These are phyloP conservation scores for Aethina tumida DNA, from an alignment of 1,140 invertebrate species.

Conservation along the genomic window DNA sequence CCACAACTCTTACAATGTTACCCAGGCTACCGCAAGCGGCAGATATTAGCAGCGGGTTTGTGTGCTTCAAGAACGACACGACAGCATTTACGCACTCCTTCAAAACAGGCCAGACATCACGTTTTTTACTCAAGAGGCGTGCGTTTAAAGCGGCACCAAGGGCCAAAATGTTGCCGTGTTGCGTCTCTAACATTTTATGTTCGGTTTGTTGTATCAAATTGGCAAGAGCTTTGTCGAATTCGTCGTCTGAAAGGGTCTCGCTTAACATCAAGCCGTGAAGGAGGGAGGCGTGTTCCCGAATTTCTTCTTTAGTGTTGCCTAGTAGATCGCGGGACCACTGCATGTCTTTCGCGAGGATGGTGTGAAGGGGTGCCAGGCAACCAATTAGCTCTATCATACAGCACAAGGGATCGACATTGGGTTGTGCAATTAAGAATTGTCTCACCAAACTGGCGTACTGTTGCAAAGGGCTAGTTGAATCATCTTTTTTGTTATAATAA, in stretches of 20 bases:
- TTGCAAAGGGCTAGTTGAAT: constrained; percentile 44
- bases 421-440: constrained; percentile 48
- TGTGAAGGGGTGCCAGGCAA: constrained; percentile 42
- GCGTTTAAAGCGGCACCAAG: constrained; percentile 58
- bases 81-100: constrained; percentile 6
- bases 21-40: constrained; percentile 58
- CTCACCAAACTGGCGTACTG: constrained; percentile 57
- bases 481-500: constrained; percentile 36
- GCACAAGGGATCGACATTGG: constrained; percentile 53
- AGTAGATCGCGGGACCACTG: constrained; percentile 55
- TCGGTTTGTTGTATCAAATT: constrained; percentile 43
- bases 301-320: constrained; percentile 60
- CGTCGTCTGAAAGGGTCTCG: constrained; percentile 37
- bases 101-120: not conserved
- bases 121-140: constrained; percentile 28
- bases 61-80: constrained; percentile 49
- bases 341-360: constrained; percentile 31
- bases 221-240: constrained; percentile 45
- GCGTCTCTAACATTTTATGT: constrained; percentile 54
- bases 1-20: constrained; percentile 52
- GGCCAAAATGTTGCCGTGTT: constrained; percentile 62
- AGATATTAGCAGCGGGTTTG: constrained; percentile 46
- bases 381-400: constrained; percentile 67
- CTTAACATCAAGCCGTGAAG: constrained; percentile 56
- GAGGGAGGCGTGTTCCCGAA: constrained; percentile 57